Conservation (phyloP, 2,797 vertebrate species). For the Micropoecilia bifurca region DNA sequence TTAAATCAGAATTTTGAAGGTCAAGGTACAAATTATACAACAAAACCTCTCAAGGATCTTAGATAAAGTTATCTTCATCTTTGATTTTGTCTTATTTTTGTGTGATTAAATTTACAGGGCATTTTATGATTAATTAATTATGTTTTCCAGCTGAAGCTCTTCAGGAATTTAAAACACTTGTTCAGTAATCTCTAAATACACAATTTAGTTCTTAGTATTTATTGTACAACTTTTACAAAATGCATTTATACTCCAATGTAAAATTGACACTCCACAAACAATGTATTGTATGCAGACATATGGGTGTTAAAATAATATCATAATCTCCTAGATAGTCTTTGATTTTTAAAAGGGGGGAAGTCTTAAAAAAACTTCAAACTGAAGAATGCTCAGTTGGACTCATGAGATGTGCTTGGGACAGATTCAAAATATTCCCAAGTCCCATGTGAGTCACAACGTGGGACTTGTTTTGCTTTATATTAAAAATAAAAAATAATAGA, state of each 20-base stretch:
- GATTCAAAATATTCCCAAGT: no score
- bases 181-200: not conserved
- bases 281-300: not conserved
- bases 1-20: not conserved
- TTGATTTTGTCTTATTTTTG: not conserved
- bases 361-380: not conserved
- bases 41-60: not conserved
- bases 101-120: not conserved
- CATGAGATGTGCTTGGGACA: no score
- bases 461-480: not conserved
- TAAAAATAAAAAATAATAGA: not conserved
- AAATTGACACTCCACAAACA: not conserved
- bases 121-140: not conserved
- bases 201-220: not conserved
- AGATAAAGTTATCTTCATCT: not conserved
- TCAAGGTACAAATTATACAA: not conserved
- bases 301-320: not conserved
- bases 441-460: not conserved
- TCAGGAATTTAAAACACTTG: not conserved
- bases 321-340: not conserved
- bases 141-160: not conserved
- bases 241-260: not conserved
- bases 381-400: not conserved
- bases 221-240: not conserved
- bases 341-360: not conserved